These are phyloP conservation scores for Ranitomeya imitator DNA, from an alignment of 2,113 vertebrate species.

Conservation along the genomic window DNA sequence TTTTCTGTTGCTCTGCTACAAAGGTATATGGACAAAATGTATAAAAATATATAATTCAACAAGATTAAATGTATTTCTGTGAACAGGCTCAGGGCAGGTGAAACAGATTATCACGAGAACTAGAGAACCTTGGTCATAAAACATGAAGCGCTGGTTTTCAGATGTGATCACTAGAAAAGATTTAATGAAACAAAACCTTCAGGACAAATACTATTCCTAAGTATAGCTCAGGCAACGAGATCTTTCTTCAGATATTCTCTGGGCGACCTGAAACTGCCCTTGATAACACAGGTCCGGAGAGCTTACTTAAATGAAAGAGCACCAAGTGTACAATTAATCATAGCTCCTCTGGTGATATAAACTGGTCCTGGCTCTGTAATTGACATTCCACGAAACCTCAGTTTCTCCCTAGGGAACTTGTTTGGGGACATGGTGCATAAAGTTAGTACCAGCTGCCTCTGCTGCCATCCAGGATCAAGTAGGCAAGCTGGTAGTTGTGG, in stretches of 20 bases:
- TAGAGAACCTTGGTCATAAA: background rate
- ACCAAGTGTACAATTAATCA: slow-evolving; percentile 48
- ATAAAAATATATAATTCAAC: background rate
- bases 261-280: slow-evolving; percentile 26
- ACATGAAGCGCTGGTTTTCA: background rate
- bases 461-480: slow-evolving; percentile 35
- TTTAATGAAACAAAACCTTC: slow-evolving; percentile 23
- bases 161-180: slow-evolving; percentile 6
- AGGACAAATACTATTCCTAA: slow-evolving; percentile 59
- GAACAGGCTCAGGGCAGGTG: background rate
- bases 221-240: slow-evolving; percentile 60
- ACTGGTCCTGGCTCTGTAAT: slow-evolving; percentile 40
- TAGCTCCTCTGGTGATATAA: slow-evolving; percentile 36
- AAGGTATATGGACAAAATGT: background rate
- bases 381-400: slow-evolving; percentile 44
- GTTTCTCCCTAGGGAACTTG: slow-evolving; percentile 8
- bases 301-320: slow-evolving; percentile 43
- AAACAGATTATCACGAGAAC: background rate
- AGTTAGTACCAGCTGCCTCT: slow-evolving; percentile 43
- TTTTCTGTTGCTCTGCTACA: background rate
- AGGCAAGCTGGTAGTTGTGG: slow-evolving; percentile 30
- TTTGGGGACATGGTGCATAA: slow-evolving; percentile 40
- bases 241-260: slow-evolving; percentile 3
- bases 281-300: slow-evolving; percentile 26
- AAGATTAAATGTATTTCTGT: background rate